Percentiles rank a stretch among this genome's conserved stretches.
phyloP scores from a whole-genome alignment of 2,113 vertebrate species.

The Boulengeromyrus knoepffleri region DNA sequence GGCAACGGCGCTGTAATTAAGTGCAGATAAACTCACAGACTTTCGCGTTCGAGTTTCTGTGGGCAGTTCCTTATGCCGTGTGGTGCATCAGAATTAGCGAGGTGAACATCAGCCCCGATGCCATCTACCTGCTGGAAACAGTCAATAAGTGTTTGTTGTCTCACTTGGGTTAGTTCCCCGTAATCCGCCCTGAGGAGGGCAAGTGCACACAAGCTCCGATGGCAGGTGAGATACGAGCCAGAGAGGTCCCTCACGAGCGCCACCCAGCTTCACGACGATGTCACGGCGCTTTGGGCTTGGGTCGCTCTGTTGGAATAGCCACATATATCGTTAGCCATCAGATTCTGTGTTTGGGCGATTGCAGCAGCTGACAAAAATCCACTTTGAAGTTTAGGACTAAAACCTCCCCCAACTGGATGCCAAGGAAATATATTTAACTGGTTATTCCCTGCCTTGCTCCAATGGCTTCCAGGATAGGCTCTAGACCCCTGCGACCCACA shows the following conservation, averaged over 20 bases:
- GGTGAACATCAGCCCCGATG: background rate
- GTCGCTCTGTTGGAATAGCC: background rate
- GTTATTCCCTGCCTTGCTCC: background rate
- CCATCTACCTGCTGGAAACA: background rate
- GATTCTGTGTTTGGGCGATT: background rate
- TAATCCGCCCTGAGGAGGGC: slow-evolving; percentile 2
- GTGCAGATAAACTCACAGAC: background rate
- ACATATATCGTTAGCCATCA: background rate
- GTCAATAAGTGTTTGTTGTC: slow-evolving; percentile 15
- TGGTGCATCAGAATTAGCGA: background rate
- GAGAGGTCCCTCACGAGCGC: background rate
- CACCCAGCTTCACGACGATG: background rate
- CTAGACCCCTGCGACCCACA: background rate
- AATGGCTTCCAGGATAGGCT: background rate
- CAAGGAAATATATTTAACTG: background rate
- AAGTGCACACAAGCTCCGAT: background rate
- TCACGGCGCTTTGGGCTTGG: background rate
- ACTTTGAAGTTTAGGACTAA: background rate
- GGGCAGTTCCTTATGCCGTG: background rate
- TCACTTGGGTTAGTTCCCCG: background rate
- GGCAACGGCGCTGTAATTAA: background rate
- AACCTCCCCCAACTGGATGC: background rate
- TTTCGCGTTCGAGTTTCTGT: background rate
- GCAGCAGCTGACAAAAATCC: background rate
- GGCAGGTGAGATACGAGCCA: background rate